phyloP scores from a whole-genome alignment of 2,888 invertebrate species.

The Colletes collaris region DNA sequence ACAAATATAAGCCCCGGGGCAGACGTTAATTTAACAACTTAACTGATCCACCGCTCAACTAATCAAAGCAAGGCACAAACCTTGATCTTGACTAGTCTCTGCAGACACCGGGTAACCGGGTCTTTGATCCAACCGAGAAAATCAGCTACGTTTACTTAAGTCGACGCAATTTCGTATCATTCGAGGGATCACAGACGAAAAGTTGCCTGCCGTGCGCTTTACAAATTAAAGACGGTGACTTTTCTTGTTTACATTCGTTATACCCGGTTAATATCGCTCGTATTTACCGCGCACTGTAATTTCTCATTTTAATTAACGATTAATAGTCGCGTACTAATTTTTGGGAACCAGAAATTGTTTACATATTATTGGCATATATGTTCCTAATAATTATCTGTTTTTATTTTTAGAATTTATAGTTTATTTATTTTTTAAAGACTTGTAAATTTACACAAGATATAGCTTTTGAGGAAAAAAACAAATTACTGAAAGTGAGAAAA shows the following conservation, averaged over 20 bases:
- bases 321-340: too few relatives aligned
- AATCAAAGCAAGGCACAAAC: slow-evolving; percentile 36
- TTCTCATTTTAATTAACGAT: too few relatives aligned
- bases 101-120: background rate
- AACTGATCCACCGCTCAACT: slow-evolving; percentile 26
- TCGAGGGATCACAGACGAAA: slow-evolving; percentile 22
- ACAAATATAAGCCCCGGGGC: background rate
- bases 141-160: slow-evolving; percentile 23
- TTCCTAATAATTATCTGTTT: too few relatives aligned
- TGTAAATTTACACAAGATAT: too few relatives aligned
- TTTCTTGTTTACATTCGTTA: slow-evolving; percentile 11
- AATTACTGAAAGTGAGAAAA: too few relatives aligned
- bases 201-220: slow-evolving; percentile 2
- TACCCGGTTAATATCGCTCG: background rate
- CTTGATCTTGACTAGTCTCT: slow-evolving; percentile 22
- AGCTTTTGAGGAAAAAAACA: too few relatives aligned
- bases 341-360: too few relatives aligned
- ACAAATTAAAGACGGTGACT: background rate
- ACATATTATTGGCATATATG: too few relatives aligned
- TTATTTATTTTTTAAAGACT: too few relatives aligned
- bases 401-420: too few relatives aligned
- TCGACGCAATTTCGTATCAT: slow-evolving; percentile 14
- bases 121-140: slow-evolving; percentile 23
- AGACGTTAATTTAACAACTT: slow-evolving; percentile 33
- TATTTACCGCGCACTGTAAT: too few relatives aligned